Evolutionary conservation across 1,140 invertebrate species (phyloP).

Genomic region (Cotesia chilonis): DNA sequence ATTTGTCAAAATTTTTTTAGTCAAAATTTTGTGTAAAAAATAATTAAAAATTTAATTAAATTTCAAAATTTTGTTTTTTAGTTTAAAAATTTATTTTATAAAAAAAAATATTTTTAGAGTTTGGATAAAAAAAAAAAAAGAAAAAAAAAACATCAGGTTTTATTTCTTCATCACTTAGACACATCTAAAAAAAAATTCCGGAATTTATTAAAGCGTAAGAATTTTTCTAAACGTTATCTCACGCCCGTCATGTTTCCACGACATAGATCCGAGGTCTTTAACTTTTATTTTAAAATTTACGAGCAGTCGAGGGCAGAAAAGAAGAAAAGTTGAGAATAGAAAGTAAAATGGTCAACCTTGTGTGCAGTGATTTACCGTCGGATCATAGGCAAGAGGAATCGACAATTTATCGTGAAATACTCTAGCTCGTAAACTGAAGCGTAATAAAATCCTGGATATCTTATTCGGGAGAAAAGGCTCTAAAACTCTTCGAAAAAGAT

Average conservation of each 20-base stretch:
- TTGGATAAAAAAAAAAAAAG: too few relatives aligned
- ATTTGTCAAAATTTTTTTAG: too few relatives aligned
- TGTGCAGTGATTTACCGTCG: constrained; percentile 55
- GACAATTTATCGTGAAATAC: constrained; percentile 59
- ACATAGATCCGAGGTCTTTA: constrained; percentile 8
- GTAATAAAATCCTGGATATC: constrained; percentile 38
- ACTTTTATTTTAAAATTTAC: constrained; percentile 59
- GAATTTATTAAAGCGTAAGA: too few relatives aligned
- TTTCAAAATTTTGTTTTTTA: too few relatives aligned
- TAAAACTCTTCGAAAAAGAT: too few relatives aligned
- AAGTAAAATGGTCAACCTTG: constrained; percentile 18
- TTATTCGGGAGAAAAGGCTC: constrained; percentile 25
- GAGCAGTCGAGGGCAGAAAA: constrained; percentile 40
- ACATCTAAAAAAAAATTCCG: too few relatives aligned
- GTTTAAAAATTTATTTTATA: too few relatives aligned
- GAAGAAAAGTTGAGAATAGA: constrained; percentile 8
- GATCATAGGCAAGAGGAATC: constrained; percentile 61
- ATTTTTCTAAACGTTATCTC: neutral
- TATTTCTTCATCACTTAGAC: too few relatives aligned
- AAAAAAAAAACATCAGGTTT: too few relatives aligned
- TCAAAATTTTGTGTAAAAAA: too few relatives aligned
- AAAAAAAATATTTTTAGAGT: too few relatives aligned
- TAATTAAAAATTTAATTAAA: too few relatives aligned
- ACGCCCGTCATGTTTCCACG: constrained; percentile 20
- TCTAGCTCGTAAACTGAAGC: constrained; percentile 52